Base-by-base conservation (phyloP, 2,888 invertebrate species). In the Argyresthia albistria region DNA sequence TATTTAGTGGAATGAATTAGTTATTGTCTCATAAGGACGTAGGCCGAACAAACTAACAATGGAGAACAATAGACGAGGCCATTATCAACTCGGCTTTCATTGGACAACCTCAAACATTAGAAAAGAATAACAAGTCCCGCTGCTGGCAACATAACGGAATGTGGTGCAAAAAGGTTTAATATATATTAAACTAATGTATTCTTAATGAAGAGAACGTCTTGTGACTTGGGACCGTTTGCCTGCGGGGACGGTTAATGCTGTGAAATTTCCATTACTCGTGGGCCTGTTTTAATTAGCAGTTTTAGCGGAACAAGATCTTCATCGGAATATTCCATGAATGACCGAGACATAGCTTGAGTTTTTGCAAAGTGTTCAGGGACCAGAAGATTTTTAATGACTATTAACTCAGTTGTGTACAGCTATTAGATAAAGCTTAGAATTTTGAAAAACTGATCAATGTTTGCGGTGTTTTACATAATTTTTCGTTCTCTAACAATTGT, bases 261-360 rank as follows among this genome's bases (percentile, higher is more conserved):
- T 70, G 63, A 70, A 74, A 72, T 74, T 71, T 70, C 72, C 66
- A 71, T 70, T 25, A 2, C 25, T 25, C 67, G 60, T 59, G 59
- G 64, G 61, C 63, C 59, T 65, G 64, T 67, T 74, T 70, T 69
- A 73, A 76, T 73, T 75, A 74, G 64, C 67, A 62, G 55, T 58
- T 58, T 56, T 58, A 61, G 63, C 58, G 56, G 51, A 54, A 54
- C 52, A 54, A 56, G 50, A 58, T 61, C 62, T 64, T 55, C 55
- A 59, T 55, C 57, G 57, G 49, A 39, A 49, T 16, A 49, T 42
- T 49, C 48, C n/a, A 2, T 15, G 12, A 25, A 37, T 49, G 15
- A 49, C 49, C 39, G 25, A 25, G 25, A 25, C 3, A 25, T 25
- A 25, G 25, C 25, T 25, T 6, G 25, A 25, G 25, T 25, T 25